Conservation (phyloP, 2,797 vertebrate genomes). For the Lagorchestes hirsutus region DNA sequence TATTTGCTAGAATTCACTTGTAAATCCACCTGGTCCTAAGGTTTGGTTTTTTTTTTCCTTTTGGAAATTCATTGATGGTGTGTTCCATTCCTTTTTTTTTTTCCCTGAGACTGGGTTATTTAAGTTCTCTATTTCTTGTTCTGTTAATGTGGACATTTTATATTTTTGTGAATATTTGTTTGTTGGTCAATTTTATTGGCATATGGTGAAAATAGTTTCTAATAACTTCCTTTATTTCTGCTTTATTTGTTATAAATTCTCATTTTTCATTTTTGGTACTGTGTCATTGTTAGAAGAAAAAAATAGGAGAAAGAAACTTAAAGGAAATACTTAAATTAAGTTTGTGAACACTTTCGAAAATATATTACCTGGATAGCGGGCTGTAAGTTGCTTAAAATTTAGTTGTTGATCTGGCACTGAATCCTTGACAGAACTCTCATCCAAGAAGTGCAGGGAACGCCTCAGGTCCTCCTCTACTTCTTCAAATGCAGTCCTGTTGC, state of each 20-base stretch:
- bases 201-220: background rate
- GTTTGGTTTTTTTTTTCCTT: background rate
- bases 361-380: constrained; percentile 91
- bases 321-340: background rate
- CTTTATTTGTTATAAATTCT: background rate
- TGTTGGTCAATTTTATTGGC: background rate
- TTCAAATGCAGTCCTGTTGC: constrained; percentile 86
- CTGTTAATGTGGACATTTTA: background rate
- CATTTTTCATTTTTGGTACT: constrained; percentile 25
- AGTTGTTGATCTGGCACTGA: constrained; percentile 95
- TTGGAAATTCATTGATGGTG: background rate
- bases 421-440: constrained; percentile 89
- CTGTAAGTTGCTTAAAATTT: constrained; percentile 91
- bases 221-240: background rate
- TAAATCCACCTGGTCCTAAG: background rate
- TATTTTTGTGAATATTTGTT: background rate
- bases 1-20: background rate
- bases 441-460: constrained; percentile 87
- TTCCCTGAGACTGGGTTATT: background rate
- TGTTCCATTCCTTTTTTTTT: background rate
- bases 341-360: background rate
- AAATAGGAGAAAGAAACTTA: background rate
- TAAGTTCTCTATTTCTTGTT: background rate
- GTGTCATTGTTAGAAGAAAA: background rate
- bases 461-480: constrained; percentile 91